phyloP scores from a whole-genome alignment of 2,113 vertebrate genomes.

The Mesoclemmys tuberculata region DNA sequence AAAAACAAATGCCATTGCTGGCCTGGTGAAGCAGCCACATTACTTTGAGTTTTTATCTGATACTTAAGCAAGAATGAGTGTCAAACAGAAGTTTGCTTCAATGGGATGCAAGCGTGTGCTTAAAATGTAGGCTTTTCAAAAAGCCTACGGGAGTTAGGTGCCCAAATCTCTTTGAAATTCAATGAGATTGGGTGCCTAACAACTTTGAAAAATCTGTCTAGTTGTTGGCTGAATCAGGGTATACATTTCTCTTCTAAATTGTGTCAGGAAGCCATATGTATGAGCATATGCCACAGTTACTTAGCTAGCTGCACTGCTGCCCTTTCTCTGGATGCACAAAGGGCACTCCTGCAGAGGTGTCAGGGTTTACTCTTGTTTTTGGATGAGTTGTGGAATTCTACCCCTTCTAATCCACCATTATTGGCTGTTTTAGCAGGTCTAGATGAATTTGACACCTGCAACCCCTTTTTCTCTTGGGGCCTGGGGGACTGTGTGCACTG shows the following conservation, averaged over 20 bases:
- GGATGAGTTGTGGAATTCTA: not conserved
- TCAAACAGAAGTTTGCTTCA: not conserved
- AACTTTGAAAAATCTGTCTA: not conserved
- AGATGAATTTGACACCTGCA: too few relatives aligned
- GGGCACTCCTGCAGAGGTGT: not conserved
- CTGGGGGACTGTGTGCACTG: not conserved
- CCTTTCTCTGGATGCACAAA: not conserved
- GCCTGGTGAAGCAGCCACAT: not conserved
- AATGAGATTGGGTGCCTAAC: not conserved
- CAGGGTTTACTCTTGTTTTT: not conserved
- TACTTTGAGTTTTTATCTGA: not conserved
- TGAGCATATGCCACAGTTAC: not conserved
- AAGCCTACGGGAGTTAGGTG: not conserved
- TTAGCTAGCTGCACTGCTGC: not conserved
- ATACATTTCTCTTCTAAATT: not conserved
- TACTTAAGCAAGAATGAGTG: not conserved
- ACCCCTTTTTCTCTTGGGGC: not conserved
- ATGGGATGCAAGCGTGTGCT: not conserved
- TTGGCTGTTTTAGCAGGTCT: not conserved
- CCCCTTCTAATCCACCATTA: not conserved
- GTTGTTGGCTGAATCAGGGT: not conserved
- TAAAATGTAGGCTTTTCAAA: not conserved
- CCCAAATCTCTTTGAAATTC: not conserved
- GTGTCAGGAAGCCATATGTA: not conserved
- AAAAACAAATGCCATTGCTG: not conserved